phyloP scores from a whole-genome alignment of 2,797 vertebrate genomes.

The Myiothlypis chrysogaster region DNA sequence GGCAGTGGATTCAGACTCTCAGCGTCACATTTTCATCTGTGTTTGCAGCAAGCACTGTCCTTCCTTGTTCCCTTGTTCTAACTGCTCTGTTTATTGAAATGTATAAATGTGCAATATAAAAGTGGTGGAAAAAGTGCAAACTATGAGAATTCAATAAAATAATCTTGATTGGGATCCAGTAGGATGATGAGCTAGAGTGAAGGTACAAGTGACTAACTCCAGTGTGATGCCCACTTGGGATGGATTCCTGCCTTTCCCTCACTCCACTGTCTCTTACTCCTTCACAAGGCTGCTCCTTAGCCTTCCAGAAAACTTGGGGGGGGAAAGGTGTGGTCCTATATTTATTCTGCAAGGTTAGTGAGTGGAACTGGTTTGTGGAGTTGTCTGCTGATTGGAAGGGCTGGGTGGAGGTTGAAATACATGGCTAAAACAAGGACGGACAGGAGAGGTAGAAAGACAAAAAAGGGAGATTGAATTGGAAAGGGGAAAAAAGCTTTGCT shows the following conservation, averaged over 20 bases:
- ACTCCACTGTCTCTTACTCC: neutral
- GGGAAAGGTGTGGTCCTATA: neutral
- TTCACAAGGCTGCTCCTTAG: neutral
- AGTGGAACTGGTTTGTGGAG: neutral
- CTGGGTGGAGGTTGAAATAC: neutral
- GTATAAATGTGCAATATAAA: neutral
- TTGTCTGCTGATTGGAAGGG: neutral
- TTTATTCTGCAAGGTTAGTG: neutral
- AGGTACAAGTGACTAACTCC: neutral
- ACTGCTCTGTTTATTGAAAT: neutral
- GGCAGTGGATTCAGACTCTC: neutral
- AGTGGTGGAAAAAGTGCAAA: neutral
- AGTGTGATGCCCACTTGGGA: neutral
- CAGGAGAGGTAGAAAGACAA: neutral
- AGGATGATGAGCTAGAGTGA: neutral
- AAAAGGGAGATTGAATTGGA: neutral
- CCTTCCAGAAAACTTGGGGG: neutral
- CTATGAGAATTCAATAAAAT: neutral
- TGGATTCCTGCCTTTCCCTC: neutral
- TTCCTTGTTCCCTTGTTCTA: neutral
- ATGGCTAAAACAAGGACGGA: neutral
- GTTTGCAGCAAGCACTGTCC: neutral
- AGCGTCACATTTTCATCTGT: neutral
- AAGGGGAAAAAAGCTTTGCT: neutral
- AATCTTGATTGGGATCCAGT: neutral